Evolutionary conservation across 2,888 invertebrate species (phyloP).

Genomic region (Caenorhabditis japonica): DNA sequence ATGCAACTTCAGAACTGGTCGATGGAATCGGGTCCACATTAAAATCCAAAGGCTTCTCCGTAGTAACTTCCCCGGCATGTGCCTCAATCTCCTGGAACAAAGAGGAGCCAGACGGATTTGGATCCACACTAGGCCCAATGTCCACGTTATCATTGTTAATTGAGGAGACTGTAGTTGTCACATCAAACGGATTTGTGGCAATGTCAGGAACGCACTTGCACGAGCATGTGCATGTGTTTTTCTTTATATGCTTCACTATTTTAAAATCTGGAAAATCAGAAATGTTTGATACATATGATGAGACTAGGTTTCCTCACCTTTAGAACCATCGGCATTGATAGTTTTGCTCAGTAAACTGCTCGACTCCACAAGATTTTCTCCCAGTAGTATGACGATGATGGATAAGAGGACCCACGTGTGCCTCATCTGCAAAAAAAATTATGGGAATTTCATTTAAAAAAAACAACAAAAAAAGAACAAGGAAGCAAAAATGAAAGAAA

Average conservation of each 20-base stretch:
- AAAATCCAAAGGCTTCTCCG: conserved; percentile 6
- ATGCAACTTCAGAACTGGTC: conserved; percentile 9
- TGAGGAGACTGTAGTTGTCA: conserved; percentile 20
- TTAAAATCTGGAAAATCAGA: conserved; percentile 67
- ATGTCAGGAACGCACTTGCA: conserved; percentile 60
- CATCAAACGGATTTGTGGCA: conserved; percentile 38
- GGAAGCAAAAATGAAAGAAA: conserved; percentile 8
- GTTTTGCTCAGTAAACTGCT: conserved; percentile 61
- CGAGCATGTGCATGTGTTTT: conserved; percentile 59
- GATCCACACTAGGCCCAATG: conserved; percentile 55
- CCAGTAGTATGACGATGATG: conserved; percentile 10
- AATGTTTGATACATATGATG: too few relatives aligned
- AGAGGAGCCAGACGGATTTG: conserved; percentile 53
- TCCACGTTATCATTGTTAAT: conserved; percentile 60
- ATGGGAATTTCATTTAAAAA: too few relatives aligned
- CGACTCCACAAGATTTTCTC: background rate
- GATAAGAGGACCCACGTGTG: conserved; percentile 30
- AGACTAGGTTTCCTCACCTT: conserved; percentile 27
- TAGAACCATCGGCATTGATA: conserved; percentile 58
- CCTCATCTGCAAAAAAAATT: conserved; percentile 41
- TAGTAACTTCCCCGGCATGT: conserved; percentile 19
- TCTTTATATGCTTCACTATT: conserved; percentile 61
- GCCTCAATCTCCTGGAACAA: conserved; percentile 55
- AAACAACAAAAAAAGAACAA: background rate
- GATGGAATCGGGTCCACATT: conserved; percentile 20